Evolutionary conservation across 2,888 invertebrate species (phyloP), one percentile per base, ranked within the genome.

Genomic region (Synanthedon tipuliformis): DNA sequence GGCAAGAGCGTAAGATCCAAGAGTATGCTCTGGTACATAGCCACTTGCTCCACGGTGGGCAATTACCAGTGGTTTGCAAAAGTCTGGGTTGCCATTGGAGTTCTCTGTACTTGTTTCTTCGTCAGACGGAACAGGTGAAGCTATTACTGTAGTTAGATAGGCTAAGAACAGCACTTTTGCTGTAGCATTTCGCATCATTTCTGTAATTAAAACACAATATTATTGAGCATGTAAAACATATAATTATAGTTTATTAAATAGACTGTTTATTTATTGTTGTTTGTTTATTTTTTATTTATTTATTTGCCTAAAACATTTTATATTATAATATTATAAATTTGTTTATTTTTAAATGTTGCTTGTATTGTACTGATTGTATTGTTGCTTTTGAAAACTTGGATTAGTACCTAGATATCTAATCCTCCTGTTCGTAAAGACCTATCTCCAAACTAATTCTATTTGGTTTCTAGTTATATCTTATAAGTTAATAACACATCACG

Each of bases 41-140:
- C 85, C 86, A 52, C 85, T 83, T 23, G 86, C 78, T 0, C 86
- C 86, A 10, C 86, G 71, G 58, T 87, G 86, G 0, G 81, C 85
- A 48, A 87, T 79, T 1, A 83, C 67, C 5, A 80, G 56, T 0
- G 81, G 83, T 16, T 68, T 63, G 56, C 84, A 84, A 48, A 69
- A 67, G 51, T 79, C 77, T 0, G 49, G 16, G 18, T 12, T 45
- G 7, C 45, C 13, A 13, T 45, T 12, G 11, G 49, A 18, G 13
- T 23, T 49, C 49, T 8, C 16, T 49, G 16, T 49, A 5, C 16
- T 15, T 7, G 49, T 49, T 12, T 49, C 49, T 12, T 18, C 49
- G 13, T 18, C 12, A 12, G 23, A 49, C 13, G 49, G 18, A 18
- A 23, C 5, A 12, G 49, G 49, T 1, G 49, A 15, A 49, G 49